A percentile compares a stretch with the other conserved stretches of the same genome.
phyloP scores from a whole-genome alignment of 30 jellyfish, hydroid and myxozoan genomes.

The Turritopsis dohrnii region DNA sequence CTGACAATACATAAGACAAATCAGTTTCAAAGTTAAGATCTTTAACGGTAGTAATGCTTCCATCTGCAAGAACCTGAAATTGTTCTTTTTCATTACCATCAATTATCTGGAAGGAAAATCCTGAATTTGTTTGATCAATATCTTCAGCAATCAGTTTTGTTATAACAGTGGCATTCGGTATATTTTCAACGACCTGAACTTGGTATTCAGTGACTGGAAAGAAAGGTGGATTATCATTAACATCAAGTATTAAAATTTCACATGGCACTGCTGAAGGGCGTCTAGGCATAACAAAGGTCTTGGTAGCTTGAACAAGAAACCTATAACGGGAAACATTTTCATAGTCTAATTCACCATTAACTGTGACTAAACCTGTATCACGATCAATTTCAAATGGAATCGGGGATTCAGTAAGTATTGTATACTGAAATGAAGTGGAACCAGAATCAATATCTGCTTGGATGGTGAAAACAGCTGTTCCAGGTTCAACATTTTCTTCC shows the following conservation, averaged over 20 bases:
- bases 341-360: slow-evolving; percentile 4
- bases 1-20: background rate
- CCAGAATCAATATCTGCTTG: background rate
- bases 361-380: background rate
- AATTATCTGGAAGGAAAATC: background rate
- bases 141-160: background rate
- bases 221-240: slow-evolving; percentile 1
- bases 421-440: background rate
- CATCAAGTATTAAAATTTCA: background rate
- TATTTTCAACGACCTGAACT: background rate
- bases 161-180: background rate
- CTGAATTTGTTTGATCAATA: background rate
- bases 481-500: background rate
- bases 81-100: background rate
- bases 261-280: background rate
- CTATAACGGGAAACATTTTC: background rate
- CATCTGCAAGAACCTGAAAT: background rate
- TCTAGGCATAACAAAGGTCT: background rate
- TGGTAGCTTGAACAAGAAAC: background rate
- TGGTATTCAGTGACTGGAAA: background rate
- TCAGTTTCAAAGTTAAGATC: background rate
- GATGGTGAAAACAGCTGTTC: background rate
- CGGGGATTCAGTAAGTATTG: background rate
- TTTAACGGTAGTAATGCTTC: background rate
- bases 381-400: background rate